Conservation (phyloP, 2,888 invertebrate genomes). For the Teinopalpus imperialis region DNA sequence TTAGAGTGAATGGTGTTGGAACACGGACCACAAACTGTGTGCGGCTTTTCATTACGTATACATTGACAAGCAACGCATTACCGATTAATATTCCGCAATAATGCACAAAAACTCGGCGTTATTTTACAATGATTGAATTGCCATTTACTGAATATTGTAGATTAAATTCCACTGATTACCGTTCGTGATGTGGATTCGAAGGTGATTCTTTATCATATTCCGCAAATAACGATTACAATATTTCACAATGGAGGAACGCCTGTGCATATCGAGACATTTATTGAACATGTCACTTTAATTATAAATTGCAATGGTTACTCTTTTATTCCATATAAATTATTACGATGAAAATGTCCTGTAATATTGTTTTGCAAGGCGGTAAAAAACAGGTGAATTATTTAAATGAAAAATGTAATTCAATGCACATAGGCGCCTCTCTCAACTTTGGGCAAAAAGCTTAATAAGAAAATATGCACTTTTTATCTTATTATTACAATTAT, state of each 20-base stretch:
- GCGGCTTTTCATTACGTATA: constrained; percentile 55
- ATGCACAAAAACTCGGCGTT: constrained; percentile 47
- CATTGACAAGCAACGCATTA: constrained; percentile 60
- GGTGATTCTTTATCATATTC: constrained; percentile 23
- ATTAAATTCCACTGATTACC: constrained; percentile 39
- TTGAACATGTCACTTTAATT: constrained; percentile 14
- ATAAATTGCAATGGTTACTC: constrained; percentile 11
- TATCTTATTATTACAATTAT: too few species aligned
- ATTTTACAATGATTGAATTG: constrained; percentile 38
- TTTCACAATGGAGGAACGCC: constrained; percentile 9
- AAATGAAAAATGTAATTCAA: constrained; percentile 12
- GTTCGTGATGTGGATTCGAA: constrained; percentile 30
- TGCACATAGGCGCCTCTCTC: neutral
- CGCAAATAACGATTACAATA: constrained; percentile 21
- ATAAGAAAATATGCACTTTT: constrained; percentile 5
- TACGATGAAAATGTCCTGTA: too few species aligned
- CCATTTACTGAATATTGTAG: constrained; percentile 33
- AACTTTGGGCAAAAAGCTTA: neutral
- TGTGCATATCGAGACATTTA: constrained; percentile 3
- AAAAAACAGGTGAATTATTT: constrained; percentile 15
- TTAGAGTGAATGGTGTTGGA: constrained; percentile 29
- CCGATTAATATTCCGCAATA: constrained; percentile 56
- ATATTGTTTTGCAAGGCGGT: neutral
- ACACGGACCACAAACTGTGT: constrained; percentile 37
- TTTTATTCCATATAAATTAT: constrained; percentile 5